Percentiles rank a stretch among this genome's conserved stretches.
Evolutionary conservation across 2,888 invertebrate genomes (phyloP).

Genomic region (Melinaea menophilus): DNA sequence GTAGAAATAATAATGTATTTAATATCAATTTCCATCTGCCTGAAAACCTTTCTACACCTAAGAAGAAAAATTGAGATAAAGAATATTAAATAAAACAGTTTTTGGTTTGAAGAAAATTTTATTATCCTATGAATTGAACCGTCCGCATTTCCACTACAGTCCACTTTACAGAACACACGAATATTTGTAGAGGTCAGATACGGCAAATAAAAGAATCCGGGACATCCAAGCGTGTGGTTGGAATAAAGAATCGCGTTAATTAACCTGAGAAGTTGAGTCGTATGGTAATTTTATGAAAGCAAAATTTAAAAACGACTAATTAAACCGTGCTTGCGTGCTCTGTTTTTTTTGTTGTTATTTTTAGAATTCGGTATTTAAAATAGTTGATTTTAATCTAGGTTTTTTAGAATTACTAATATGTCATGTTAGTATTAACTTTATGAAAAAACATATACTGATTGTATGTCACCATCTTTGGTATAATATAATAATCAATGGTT

Average conservation of each 20-base stretch:
- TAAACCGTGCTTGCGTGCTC: not conserved
- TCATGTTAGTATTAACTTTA: too few relatives aligned
- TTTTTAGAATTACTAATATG: too few relatives aligned
- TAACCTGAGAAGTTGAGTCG: not conserved
- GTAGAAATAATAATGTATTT: not conserved
- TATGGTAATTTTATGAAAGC: slow-evolving; percentile 1
- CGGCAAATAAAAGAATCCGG: slow-evolving; percentile 40
- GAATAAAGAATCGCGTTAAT: slow-evolving; percentile 21
- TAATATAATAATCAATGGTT: too few relatives aligned
- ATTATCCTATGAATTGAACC: slow-evolving; percentile 61
- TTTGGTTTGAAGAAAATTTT: slow-evolving; percentile 58
- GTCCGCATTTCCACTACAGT: slow-evolving; percentile 45
- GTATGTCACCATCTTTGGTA: too few relatives aligned
- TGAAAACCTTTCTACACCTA: not conserved
- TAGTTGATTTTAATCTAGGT: too few relatives aligned
- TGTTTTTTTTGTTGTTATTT: not conserved
- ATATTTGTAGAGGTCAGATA: slow-evolving; percentile 48
- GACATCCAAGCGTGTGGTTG: slow-evolving; percentile 14
- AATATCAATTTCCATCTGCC: not conserved
- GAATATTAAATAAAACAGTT: slow-evolving; percentile 38
- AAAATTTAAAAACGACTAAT: slow-evolving; percentile 8
- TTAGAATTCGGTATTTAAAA: not conserved
- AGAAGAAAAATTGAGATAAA: slow-evolving; percentile 1
- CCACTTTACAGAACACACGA: slow-evolving; percentile 48
- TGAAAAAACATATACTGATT: too few relatives aligned